phyloP scores from a whole-genome alignment of 1,140 invertebrate species.

The Leguminivora glycinivorella region DNA sequence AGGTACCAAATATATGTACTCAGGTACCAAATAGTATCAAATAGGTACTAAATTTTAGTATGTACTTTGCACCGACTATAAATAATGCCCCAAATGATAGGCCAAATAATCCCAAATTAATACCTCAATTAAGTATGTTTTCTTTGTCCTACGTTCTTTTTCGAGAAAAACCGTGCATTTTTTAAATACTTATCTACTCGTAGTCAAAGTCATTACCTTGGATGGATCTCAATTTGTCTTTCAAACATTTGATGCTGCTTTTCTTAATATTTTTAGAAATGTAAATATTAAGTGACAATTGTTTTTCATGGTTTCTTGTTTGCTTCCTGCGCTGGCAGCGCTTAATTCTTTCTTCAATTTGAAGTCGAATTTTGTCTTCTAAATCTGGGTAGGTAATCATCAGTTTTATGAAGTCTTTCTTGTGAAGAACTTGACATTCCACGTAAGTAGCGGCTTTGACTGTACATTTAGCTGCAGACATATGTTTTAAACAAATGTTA shows the following conservation, averaged over 20 bases:
- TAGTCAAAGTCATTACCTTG: conserved; percentile 63
- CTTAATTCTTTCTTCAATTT: conserved; percentile 56
- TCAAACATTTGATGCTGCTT: conserved; percentile 73
- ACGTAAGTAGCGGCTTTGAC: conserved; percentile 74
- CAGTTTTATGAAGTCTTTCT: conserved; percentile 66
- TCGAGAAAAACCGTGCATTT: no score
- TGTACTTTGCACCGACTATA: no score
- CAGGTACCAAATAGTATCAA: no score
- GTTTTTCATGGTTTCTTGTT: conserved; percentile 34
- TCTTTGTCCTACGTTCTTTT: no score
- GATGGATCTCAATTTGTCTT: conserved; percentile 66
- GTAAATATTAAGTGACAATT: conserved; percentile 62
- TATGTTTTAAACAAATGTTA: no score
- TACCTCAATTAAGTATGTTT: no score
- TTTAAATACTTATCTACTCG: no score
- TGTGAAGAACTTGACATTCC: conserved; percentile 72
- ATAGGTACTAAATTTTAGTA: no score
- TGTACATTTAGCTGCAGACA: conserved; percentile 65
- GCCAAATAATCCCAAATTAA: no score
- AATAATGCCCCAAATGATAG: no score
- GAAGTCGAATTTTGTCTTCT: conserved; percentile 47
- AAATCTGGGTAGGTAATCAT: conserved; percentile 72
- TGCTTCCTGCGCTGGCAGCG: conserved; percentile 51
- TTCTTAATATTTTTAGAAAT: conserved; percentile 66
- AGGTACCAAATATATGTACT: no score